Percentiles rank a stretch among this genome's conserved stretches.
These are phyloP conservation scores for Avahi laniger DNA, from an alignment of 2,797 vertebrate genomes.

Conservation along the genomic window DNA sequence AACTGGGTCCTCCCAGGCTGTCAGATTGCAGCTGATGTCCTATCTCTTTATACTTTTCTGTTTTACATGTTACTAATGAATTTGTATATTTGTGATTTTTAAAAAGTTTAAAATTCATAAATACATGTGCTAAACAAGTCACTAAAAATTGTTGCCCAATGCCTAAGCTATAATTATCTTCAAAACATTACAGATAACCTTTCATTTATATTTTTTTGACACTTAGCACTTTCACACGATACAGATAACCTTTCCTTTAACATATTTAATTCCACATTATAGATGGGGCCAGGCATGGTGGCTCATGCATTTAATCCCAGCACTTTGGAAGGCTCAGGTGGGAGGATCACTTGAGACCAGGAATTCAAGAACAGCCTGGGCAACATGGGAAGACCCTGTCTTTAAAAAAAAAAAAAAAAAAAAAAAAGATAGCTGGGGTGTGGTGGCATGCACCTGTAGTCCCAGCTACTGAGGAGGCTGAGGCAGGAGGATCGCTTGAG, in stretches of 20 bases:
- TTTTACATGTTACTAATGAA: neutral
- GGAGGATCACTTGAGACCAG: neutral
- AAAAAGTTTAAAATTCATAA: neutral
- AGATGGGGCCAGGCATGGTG: neutral
- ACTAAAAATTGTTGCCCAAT: constrained; percentile 10
- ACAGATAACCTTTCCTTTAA: neutral
- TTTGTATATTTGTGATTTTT: neutral
- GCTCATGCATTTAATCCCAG: neutral
- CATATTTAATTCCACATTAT: constrained; percentile 5
- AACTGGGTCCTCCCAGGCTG: neutral
- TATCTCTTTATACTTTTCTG: neutral
- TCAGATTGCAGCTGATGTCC: neutral
- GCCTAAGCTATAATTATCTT: neutral
- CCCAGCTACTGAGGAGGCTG: no score
- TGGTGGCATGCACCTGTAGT: no score
- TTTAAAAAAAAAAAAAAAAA: neutral
- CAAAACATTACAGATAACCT: neutral
- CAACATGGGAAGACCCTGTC: neutral
- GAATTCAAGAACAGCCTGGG: neutral
- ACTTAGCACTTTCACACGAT: neutral
- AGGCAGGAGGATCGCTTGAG: neutral
- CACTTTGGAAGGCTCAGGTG: neutral
- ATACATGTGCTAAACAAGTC: neutral
- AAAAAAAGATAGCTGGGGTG: neutral
- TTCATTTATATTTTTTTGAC: neutral